Percentiles rank a stretch among this genome's conserved stretches.
Conservation (phyloP, 2,113 vertebrate species). For the Lota lota region DNA sequence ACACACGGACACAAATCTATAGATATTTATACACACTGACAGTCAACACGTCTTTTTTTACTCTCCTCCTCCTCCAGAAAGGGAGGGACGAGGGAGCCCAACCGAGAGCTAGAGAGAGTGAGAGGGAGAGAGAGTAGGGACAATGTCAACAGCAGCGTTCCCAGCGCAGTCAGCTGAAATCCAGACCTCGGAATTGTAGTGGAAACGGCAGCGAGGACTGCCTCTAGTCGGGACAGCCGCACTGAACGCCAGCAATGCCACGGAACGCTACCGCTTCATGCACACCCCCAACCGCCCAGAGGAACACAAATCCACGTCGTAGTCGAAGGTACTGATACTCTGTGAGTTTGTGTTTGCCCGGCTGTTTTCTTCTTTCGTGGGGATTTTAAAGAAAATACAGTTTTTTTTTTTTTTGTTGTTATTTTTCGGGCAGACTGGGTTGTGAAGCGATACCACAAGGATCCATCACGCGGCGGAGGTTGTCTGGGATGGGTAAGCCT, state of each 20-base stretch:
- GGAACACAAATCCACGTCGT: neutral
- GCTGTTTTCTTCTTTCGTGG: conserved; percentile 6
- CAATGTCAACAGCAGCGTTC: conserved; percentile 66
- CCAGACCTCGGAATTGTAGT: conserved; percentile 45
- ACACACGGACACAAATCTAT: neutral
- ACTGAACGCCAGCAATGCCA: conserved; percentile 15
- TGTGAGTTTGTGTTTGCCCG: conserved; percentile 1
- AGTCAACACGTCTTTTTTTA: conserved; percentile 15
- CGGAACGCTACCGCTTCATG: conserved; percentile 16
- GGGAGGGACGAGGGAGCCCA: conserved; percentile 19
- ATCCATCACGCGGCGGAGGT: conserved; percentile 38
- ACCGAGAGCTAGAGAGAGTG: conserved; percentile 11
- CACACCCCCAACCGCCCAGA: neutral
- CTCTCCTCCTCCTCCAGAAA: conserved; percentile 10
- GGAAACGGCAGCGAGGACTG: conserved; percentile 38
- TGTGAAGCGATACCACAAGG: conserved; percentile 29
- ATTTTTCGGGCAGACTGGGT: neutral
- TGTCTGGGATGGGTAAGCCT: conserved; percentile 55
- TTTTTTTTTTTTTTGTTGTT: neutral
- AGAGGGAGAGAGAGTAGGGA: conserved; percentile 35
- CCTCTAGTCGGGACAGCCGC: conserved; percentile 17
- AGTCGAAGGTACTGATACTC: conserved; percentile 2
- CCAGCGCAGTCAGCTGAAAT: conserved; percentile 70
- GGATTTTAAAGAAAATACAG: too few relatives aligned
- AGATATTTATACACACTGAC: conserved; percentile 12